phyloP scores from a whole-genome alignment of 2,888 invertebrate genomes.

The Nasonia oneida region DNA sequence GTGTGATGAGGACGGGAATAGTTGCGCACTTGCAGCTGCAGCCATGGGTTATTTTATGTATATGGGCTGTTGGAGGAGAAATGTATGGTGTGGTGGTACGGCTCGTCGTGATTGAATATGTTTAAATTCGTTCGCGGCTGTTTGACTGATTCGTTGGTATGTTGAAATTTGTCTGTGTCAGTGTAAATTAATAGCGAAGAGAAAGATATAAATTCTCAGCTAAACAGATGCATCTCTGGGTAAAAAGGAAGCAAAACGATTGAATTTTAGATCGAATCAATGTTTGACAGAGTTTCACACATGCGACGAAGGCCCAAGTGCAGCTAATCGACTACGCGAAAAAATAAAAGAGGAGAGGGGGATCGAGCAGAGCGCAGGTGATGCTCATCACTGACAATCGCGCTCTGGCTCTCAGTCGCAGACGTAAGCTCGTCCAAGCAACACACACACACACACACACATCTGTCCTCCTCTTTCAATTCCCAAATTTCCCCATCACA shows the following conservation, averaged over 20 bases:
- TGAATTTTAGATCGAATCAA: too few species aligned
- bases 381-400: conserved; percentile 13
- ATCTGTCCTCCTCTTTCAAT: too few species aligned
- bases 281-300: too few species aligned
- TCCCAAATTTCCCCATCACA: too few species aligned
- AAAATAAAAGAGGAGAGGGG: not conserved
- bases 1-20: conserved; percentile 8
- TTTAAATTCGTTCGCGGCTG: not conserved
- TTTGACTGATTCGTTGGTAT: too few species aligned
- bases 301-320: too few species aligned
- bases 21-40: conserved; percentile 9
- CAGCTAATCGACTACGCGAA: not conserved
- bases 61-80: not conserved
- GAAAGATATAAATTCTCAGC: too few species aligned
- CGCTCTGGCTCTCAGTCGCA: conserved; percentile 22
- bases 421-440: conserved; percentile 30
- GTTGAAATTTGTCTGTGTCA: too few species aligned
- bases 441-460: not conserved
- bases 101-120: not conserved
- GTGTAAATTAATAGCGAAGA: too few species aligned
- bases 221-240: too few species aligned
- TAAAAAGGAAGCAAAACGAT: too few species aligned
- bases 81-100: not conserved
- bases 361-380: conserved; percentile 17
- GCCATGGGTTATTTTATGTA: not conserved